These are phyloP conservation scores for Hirtodrosophila trivittata DNA, from an alignment of 2,888 invertebrate genomes.

Conservation along the genomic window DNA sequence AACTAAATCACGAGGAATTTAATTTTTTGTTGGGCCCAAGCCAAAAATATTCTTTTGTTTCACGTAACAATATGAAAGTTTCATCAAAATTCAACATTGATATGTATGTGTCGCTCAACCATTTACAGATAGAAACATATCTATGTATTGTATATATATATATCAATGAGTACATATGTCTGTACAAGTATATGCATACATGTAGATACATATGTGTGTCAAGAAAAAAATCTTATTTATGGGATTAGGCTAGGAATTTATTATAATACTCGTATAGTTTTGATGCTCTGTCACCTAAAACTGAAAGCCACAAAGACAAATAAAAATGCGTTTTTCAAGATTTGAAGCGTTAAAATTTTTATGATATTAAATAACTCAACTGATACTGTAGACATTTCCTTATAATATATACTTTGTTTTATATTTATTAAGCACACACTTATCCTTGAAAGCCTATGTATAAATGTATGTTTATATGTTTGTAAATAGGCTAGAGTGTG, in stretches of 20 bases:
- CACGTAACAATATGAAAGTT: slow-evolving; percentile 61
- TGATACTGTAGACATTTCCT: slow-evolving; percentile 3
- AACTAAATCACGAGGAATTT: slow-evolving; percentile 63
- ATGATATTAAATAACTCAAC: not conserved
- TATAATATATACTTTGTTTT: slow-evolving; percentile 9
- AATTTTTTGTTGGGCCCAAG: slow-evolving; percentile 52
- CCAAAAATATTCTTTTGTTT: slow-evolving; percentile 62
- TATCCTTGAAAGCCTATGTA: slow-evolving; percentile 16
- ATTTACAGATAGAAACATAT: slow-evolving; percentile 1
- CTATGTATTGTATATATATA: slow-evolving; percentile 10
- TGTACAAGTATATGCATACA: not conserved
- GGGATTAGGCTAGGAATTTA: slow-evolving; percentile 51
- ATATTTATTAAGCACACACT: slow-evolving; percentile 6
- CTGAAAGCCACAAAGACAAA: slow-evolving; percentile 5
- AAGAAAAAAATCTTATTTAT: slow-evolving; percentile 44
- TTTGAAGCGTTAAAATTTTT: slow-evolving; percentile 2
- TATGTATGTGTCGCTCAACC: slow-evolving; percentile 32
- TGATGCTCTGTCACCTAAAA: slow-evolving; percentile 21
- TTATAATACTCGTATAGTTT: slow-evolving; percentile 27
- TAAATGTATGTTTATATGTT: not conserved
- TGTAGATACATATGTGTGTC: slow-evolving; percentile 15
- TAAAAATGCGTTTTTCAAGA: slow-evolving; percentile 3
- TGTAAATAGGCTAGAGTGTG: no score
- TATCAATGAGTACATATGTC: slow-evolving; percentile 14
- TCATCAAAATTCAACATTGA: slow-evolving; percentile 55